A percentile compares a stretch with the other conserved stretches of the same genome.
Conservation (phyloP, 1,140 invertebrate species). For the Popillia japonica region DNA sequence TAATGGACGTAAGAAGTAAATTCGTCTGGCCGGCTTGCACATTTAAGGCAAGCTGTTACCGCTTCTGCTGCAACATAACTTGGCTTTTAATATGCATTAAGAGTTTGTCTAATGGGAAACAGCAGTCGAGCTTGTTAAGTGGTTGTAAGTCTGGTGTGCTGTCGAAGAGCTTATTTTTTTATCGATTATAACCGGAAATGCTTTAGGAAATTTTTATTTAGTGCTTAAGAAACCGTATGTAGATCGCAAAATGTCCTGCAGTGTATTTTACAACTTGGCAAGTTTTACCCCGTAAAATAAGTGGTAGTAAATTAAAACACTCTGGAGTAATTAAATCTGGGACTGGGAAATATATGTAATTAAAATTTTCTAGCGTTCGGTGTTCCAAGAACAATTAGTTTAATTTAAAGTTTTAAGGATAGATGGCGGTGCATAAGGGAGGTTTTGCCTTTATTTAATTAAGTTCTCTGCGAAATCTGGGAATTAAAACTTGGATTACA, state of each 20-base stretch:
- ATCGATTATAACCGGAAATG: background rate
- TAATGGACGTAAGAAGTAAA: background rate
- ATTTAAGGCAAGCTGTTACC: background rate
- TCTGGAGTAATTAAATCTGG: background rate
- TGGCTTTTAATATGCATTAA: constrained; percentile 8
- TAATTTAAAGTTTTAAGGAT: background rate
- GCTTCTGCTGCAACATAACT: constrained; percentile 3
- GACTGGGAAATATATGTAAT: background rate
- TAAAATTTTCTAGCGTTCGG: background rate
- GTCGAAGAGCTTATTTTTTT: background rate
- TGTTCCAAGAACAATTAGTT: background rate
- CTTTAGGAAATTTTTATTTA: no score
- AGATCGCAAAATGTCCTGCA: no score
- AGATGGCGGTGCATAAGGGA: background rate
- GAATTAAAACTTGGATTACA: no score
- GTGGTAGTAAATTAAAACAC: no score
- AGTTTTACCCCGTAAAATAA: no score
- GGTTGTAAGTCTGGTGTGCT: background rate
- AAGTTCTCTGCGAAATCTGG: no score
- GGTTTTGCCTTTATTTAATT: background rate
- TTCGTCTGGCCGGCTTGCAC: background rate
- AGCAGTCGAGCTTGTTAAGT: background rate
- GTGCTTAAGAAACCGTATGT: no score
- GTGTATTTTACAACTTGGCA: no score
- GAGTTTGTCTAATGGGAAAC: background rate